A percentile compares a stretch with the other conserved stretches of the same genome.
Evolutionary conservation across 2,888 invertebrate genomes (phyloP).

Genomic region (Agonopterix heracliana): DNA sequence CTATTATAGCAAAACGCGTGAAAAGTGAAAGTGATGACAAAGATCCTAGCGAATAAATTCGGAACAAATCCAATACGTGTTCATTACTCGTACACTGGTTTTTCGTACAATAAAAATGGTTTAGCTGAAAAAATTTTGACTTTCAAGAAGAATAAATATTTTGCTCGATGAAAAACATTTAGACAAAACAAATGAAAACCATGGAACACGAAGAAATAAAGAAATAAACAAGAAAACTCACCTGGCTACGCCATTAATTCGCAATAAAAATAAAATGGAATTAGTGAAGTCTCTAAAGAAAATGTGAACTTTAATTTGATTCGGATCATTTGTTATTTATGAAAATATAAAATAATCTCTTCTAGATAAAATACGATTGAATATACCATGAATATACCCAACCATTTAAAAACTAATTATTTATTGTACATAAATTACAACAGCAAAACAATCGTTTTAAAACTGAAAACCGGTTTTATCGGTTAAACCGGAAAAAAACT

Average conservation of each 20-base stretch:
- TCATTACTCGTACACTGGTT: slow-evolving; percentile 70
- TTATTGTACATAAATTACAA: no score
- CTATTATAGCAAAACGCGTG: slow-evolving; percentile 60
- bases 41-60: slow-evolving; percentile 73
- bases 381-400: no score
- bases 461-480: no score
- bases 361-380: no score
- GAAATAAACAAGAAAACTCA: slow-evolving; percentile 75
- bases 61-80: slow-evolving; percentile 74
- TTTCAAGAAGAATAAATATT: slow-evolving; percentile 62
- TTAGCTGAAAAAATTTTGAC: slow-evolving; percentile 71
- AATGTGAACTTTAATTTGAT: slow-evolving; percentile 5
- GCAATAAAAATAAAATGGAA: slow-evolving; percentile 70
- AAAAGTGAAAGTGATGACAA: slow-evolving; percentile 77
- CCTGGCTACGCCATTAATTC: slow-evolving; percentile 77
- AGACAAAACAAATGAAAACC: slow-evolving; percentile 72
- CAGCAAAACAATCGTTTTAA: no score
- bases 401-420: no score
- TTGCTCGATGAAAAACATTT: slow-evolving; percentile 69
- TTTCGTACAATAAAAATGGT: slow-evolving; percentile 62
- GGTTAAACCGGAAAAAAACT: no score
- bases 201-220: slow-evolving; percentile 67
- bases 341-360: no score
- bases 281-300: slow-evolving; percentile 21
- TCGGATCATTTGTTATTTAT: no score